Evolutionary conservation across 2,113 vertebrate genomes (phyloP), one percentile per base, ranked within the genome.

Genomic region (Eudyptes chrysolophus): DNA sequence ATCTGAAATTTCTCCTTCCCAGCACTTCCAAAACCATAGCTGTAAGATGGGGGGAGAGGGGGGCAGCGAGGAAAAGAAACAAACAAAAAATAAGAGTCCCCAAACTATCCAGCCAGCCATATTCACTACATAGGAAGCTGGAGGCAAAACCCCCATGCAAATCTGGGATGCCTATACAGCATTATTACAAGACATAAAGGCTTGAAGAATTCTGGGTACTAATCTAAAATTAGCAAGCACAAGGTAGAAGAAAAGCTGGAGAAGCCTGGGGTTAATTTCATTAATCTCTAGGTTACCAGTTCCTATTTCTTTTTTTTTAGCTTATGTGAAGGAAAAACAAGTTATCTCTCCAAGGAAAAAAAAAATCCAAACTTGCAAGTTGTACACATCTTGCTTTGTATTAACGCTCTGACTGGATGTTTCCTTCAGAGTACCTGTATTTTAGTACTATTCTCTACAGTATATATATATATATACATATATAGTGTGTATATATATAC

Each of bases 1-100:
- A 99, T 98, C 57, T 99, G 98, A 79, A 99, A 99, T 89, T 99
- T 98, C 66, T 98, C 95, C 36, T 98, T 99, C 62, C 99, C 99
- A 54, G 89, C 75, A 57, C 84, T 98, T 85, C 99, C 99, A 96
- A 99, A 99, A 74, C 99, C 99, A 46, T 99, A 99, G 85, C 99
- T 99, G 84, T 18, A 87, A 87, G 55, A 88, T 49, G 5, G 16
- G 6, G 8, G 32, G 7, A 4, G 3, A 14, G 8, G 16, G 10
- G 7, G 11, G 22, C 42, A 42, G 48, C 48, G 11, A 72, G 18
- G 36, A 89, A n/a, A 52, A 61, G 42, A 49, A 79, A 44, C 7
- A 86, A 71, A 62, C 7, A 27, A 69, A 58, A 18, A 24, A 10
- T 11, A 16, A 29, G 10, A 49, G 16, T 27, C 89, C 29, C 8